These are phyloP conservation scores for Mesoligia furuncula DNA, from an alignment of 2,888 invertebrate species.

Conservation along the genomic window DNA sequence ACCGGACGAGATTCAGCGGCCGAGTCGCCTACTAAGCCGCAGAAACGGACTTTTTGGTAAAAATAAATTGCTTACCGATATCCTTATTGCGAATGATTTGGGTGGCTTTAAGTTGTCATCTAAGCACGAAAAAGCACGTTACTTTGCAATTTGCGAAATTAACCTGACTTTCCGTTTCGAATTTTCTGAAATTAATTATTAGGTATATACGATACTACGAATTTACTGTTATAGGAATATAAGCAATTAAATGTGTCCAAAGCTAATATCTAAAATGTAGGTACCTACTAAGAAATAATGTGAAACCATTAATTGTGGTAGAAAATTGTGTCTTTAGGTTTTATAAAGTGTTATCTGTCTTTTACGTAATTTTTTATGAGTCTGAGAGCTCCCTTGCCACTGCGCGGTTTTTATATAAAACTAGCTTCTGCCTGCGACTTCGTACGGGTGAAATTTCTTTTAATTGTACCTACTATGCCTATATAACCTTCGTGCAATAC, in stretches of 20 bases:
- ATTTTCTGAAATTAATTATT: constrained; percentile 9
- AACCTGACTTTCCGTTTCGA: constrained; percentile 21
- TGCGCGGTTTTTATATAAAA: constrained; percentile 22
- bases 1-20: no score
- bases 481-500: neutral
- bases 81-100: constrained; percentile 59
- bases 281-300: neutral
- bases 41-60: constrained; percentile 41
- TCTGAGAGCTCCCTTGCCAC: neutral
- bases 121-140: constrained; percentile 30
- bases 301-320: constrained; percentile 4
- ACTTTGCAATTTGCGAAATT: constrained; percentile 48
- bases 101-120: constrained; percentile 51
- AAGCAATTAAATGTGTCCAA: neutral
- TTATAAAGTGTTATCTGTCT: constrained; percentile 4
- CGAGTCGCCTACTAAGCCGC: no score
- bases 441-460: neutral
- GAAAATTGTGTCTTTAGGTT: constrained; percentile 7
- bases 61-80: constrained; percentile 57
- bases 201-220: neutral
- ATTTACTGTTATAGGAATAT: neutral
- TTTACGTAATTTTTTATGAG: constrained; percentile 13
- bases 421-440: neutral
- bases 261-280: constrained; percentile 1
- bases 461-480: neutral